Base-by-base conservation (phyloP, 2,797 vertebrate genomes). In the Mastacembelus armatus region DNA sequence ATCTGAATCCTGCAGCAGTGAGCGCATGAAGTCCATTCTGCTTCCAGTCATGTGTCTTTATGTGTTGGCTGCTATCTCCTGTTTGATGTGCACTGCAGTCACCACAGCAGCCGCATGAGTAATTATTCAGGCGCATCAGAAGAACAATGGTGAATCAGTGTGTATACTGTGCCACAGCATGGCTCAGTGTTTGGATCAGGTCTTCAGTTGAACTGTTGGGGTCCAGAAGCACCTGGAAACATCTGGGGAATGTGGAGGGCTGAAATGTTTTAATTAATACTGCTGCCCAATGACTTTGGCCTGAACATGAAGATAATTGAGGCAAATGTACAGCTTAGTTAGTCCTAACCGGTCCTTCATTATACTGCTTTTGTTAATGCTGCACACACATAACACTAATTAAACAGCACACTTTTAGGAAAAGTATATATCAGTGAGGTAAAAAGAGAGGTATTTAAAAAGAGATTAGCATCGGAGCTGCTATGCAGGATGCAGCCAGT, bases 321-420 rank as follows among this genome's bases (percentile, higher is more conserved):
- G 74, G 77, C 35, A 36, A 72, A 86, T 68, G 67, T 4, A 33
- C 21, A 19, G 56, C 43, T 72, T 65, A 50, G 72, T 86, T 76
- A 65, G 38, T 67, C 38, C 58, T 67, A 73, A 77, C 7, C 44
- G 69, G 40, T 48, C 39, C 64, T 75, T 48, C 22, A 74, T 77
- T 73, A 45, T 10, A 19, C 30, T 48, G 65, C 9, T 3, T 29
- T 42, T 52, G n/a, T 26, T 55, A 39, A 68, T 71, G 65, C 44
- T 15, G 66, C 50, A 44, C 63, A 74, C 38, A 54, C 12, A 3
- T 47, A 14, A 21, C 22, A 39, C n/a, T 26, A 19, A 35, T 7
- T 49, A 11, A 50, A 15, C 48, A 43, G 32, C n/a, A 35, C 43
- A 59, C 55, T 47, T 51, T 32, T 11, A 1, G 5, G 14, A n/a